Evolutionary conservation across 2,113 vertebrate genomes (phyloP).

Genomic region (Deroptyus accipitrinus): DNA sequence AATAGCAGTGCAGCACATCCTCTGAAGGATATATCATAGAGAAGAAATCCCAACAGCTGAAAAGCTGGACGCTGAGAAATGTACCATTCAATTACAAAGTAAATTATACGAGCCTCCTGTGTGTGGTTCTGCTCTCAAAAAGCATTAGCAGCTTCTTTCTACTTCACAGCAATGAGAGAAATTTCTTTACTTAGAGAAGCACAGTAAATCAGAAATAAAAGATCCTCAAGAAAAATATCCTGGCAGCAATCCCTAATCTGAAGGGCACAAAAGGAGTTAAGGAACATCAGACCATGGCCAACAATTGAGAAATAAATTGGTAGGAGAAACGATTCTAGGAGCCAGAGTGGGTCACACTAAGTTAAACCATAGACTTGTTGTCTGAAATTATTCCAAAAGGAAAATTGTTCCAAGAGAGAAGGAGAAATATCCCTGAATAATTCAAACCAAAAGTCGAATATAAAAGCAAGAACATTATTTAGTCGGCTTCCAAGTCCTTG

Average conservation of each 20-base stretch:
- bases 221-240: not conserved
- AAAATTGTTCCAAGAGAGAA: conserved; percentile 14
- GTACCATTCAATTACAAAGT: conserved; percentile 11
- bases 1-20: not conserved
- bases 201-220: conserved; percentile 19
- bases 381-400: conserved; percentile 33
- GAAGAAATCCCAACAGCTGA: not conserved
- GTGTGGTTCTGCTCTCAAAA: conserved; percentile 20
- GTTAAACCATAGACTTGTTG: not conserved
- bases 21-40: not conserved
- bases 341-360: not conserved
- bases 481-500: not conserved
- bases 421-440: conserved; percentile 14
- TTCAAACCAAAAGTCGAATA: conserved; percentile 25
- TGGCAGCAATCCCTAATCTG: not conserved
- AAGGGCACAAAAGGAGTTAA: conserved; percentile 31
- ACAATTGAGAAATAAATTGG: not conserved
- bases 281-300: not conserved
- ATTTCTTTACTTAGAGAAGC: not conserved
- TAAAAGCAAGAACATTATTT: conserved; percentile 5
- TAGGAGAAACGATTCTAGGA: conserved; percentile 19
- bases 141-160: not conserved
- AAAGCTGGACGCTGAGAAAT: conserved; percentile 6
- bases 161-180: not conserved
- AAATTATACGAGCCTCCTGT: conserved; percentile 19